A percentile compares a stretch with the other conserved stretches of the same genome.
Evolutionary conservation across 2,888 invertebrate species (phyloP).

Genomic region (Gisinianus flammeolus): DNA sequence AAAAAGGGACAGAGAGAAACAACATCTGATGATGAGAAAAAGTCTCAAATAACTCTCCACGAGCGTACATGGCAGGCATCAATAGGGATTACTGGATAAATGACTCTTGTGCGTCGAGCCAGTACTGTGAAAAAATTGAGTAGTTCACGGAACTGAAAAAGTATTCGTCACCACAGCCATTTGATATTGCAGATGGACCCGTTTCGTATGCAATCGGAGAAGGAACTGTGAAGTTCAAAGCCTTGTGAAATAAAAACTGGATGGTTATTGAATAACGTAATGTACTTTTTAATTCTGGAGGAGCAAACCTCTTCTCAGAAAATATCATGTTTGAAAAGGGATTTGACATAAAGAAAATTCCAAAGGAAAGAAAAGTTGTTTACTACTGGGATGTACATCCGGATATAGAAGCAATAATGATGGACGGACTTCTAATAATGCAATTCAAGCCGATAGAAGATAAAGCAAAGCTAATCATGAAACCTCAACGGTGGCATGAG

Average conservation of each 20-base stretch:
- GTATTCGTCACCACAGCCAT: not conserved
- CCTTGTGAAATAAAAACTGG: constrained; percentile 5
- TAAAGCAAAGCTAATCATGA: not conserved
- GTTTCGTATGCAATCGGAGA: not conserved
- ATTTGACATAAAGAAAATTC: not conserved
- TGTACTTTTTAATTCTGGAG: constrained; percentile 27
- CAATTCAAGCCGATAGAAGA: not conserved
- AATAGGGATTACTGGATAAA: not conserved
- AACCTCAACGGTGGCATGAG: not conserved
- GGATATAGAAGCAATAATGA: not conserved
- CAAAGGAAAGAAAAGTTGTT: not conserved
- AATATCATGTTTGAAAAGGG: constrained; percentile 16
- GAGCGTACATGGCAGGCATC: not conserved
- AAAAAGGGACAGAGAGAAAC: no score
- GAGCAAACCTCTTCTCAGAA: constrained; percentile 32
- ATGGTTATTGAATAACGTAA: not conserved
- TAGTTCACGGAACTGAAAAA: not conserved
- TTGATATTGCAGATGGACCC: not conserved
- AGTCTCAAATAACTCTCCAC: not conserved
- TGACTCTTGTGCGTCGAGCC: not conserved
- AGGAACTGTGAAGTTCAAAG: constrained; percentile 21
- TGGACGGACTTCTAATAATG: not conserved
- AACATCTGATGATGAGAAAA: not conserved
- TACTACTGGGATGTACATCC: not conserved
- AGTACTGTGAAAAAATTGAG: not conserved